These are phyloP conservation scores for Phyto melanocephala DNA, from an alignment of 2,888 invertebrate genomes.

Conservation along the genomic window DNA sequence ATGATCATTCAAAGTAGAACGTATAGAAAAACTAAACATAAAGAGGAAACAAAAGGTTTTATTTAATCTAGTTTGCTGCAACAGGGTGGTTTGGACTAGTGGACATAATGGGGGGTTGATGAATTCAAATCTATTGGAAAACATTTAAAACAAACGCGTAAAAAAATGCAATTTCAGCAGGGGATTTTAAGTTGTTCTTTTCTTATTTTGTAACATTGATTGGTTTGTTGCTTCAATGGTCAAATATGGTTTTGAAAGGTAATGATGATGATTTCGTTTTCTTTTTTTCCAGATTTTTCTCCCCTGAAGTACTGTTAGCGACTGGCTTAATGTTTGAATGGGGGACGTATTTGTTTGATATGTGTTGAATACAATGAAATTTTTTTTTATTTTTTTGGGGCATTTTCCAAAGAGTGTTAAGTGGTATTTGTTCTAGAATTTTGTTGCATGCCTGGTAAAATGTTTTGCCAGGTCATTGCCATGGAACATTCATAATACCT, in stretches of 20 bases:
- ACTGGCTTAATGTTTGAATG: constrained; percentile 17
- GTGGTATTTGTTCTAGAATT: constrained; percentile 41
- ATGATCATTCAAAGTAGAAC: neutral
- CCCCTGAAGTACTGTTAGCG: neutral
- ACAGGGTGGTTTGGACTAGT: neutral
- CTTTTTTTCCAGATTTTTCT: neutral
- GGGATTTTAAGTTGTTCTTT: neutral
- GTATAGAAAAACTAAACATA: too few species aligned
- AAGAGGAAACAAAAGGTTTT: constrained; percentile 20
- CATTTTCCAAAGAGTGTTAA: constrained; percentile 37
- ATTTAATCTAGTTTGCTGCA: constrained; percentile 44
- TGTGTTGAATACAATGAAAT: neutral
- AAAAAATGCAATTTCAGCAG: constrained; percentile 38
- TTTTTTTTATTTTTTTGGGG: neutral
- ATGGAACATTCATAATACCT: neutral
- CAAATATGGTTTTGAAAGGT: constrained; percentile 56
- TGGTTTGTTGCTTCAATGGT: constrained; percentile 59
- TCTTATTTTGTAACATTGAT: constrained; percentile 43
- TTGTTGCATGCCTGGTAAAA: neutral
- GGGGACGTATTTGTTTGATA: neutral
- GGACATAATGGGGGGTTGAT: neutral
- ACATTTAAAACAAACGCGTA: constrained; percentile 53
- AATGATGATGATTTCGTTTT: constrained; percentile 38
- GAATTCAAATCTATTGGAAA: constrained; percentile 53
- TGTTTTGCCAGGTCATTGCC: constrained; percentile 5